phyloP scores from a whole-genome alignment of 92 coral and sea anemone genomes.

The Pocillopora grandis region DNA sequence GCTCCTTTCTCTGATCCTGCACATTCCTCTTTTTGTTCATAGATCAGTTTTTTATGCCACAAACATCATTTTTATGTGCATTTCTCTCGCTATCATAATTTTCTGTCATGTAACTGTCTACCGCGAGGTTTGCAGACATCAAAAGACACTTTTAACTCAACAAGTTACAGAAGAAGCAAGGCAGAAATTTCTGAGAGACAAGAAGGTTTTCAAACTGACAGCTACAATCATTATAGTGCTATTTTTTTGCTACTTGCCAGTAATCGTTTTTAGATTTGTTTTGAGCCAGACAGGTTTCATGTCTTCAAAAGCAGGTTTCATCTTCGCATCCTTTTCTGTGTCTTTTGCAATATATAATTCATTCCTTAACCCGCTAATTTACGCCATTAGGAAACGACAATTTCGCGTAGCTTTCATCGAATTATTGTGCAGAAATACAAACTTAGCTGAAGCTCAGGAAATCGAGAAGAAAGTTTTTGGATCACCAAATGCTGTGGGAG shows the following conservation, averaged over 20 bases:
- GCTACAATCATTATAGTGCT: background rate
- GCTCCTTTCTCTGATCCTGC: background rate
- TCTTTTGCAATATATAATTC: too few species aligned
- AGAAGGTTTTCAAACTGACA: constrained; percentile 4
- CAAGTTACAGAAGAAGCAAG: constrained; percentile 7
- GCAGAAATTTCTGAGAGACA: background rate
- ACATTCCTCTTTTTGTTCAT: background rate
- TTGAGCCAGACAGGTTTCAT: background rate
- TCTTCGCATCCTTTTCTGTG: too few species aligned
- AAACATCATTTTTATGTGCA: background rate
- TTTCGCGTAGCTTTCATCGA: too few species aligned
- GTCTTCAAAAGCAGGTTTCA: background rate
- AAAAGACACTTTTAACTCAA: constrained; percentile 3
- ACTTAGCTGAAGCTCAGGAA: too few species aligned
- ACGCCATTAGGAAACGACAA: too few species aligned
- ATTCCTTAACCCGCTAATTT: too few species aligned
- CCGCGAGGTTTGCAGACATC: constrained; percentile 1
- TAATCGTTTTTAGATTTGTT: background rate
- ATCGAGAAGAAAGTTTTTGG: too few species aligned
- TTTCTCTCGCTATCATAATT: background rate
- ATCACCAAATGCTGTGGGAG: too few species aligned
- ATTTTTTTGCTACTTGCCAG: background rate
- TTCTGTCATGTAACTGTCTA: constrained; percentile 15
- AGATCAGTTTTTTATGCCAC: background rate
- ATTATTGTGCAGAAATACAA: too few species aligned